These are phyloP conservation scores for Eulacestoma nigropectus DNA, from an alignment of 2,113 vertebrate species.

Conservation along the genomic window DNA sequence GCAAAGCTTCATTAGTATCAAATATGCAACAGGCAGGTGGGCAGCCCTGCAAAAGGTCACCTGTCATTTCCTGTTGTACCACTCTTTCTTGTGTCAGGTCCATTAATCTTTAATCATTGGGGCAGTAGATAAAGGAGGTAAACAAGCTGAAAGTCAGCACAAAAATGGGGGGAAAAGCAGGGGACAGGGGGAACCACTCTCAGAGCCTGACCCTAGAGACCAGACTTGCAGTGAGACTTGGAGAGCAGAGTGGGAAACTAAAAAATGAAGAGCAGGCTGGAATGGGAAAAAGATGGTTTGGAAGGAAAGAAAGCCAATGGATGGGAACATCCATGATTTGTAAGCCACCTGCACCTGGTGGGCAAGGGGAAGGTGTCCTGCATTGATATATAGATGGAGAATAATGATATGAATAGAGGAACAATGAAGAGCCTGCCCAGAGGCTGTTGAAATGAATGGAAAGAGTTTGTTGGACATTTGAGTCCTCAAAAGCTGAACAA, in stretches of 20 bases:
- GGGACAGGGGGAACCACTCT: background rate
- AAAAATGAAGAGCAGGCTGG: background rate
- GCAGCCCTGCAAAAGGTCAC: constrained; percentile 7
- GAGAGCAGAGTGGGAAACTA: background rate
- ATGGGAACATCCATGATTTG: background rate
- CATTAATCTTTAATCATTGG: constrained; percentile 2
- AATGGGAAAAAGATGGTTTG: background rate
- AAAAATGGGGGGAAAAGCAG: background rate
- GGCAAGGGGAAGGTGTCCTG: background rate
- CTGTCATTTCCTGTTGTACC: background rate
- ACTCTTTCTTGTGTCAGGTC: background rate
- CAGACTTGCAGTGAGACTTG: background rate
- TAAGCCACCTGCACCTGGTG: background rate
- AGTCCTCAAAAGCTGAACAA: background rate
- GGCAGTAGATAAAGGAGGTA: background rate
- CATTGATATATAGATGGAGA: fast-evolving
- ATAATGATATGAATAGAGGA: background rate
- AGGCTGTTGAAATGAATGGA: background rate
- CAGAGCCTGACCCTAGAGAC: background rate
- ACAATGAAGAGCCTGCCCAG: background rate
- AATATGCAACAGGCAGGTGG: background rate
- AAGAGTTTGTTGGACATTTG: background rate
- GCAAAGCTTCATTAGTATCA: constrained; percentile 1
- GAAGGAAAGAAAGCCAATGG: background rate
- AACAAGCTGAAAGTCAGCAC: background rate